Evolutionary conservation across 64 coral and sea anemone genomes (phyloP).

Genomic region (Dendronephthya gigantea): DNA sequence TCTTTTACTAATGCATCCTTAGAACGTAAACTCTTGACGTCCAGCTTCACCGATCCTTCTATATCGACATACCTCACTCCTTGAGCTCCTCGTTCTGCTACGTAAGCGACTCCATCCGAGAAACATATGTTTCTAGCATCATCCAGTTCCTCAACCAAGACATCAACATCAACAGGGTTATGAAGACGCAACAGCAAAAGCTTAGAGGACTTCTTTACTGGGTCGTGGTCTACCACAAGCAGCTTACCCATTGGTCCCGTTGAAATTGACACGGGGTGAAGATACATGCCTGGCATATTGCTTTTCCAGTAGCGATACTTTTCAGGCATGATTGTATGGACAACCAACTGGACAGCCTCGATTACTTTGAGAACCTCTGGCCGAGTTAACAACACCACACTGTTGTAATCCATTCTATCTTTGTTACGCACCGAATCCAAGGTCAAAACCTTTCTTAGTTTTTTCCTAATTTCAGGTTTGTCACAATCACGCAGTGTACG

Average conservation of each 20-base stretch:
- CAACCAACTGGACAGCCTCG: constrained; percentile 10
- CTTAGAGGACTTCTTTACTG: not conserved
- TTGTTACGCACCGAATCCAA: constrained; percentile 37
- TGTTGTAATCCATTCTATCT: constrained; percentile 33
- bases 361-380: constrained; percentile 24
- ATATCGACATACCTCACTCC: constrained; percentile 46
- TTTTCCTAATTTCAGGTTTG: constrained; percentile 19
- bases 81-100: constrained; percentile 42
- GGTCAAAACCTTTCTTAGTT: constrained; percentile 6
- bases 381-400: constrained; percentile 8
- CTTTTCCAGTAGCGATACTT: constrained; percentile 24
- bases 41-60: constrained; percentile 30
- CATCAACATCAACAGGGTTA: constrained; percentile 19
- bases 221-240: constrained; percentile 22
- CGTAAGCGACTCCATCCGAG: constrained; percentile 39
- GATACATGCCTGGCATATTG: constrained; percentile 12
- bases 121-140: constrained; percentile 44
- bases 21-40: constrained; percentile 43
- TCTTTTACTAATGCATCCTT: constrained; percentile 35
- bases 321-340: constrained; percentile 22
- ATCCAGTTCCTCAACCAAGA: not conserved
- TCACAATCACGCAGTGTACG: constrained; percentile 3
- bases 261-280: constrained; percentile 13
- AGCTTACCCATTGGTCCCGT: constrained; percentile 15
- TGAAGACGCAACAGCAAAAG: constrained; percentile 20